These are phyloP conservation scores for Thomomys bottae DNA, from an alignment of 2,113 vertebrate genomes.

Conservation along the genomic window DNA sequence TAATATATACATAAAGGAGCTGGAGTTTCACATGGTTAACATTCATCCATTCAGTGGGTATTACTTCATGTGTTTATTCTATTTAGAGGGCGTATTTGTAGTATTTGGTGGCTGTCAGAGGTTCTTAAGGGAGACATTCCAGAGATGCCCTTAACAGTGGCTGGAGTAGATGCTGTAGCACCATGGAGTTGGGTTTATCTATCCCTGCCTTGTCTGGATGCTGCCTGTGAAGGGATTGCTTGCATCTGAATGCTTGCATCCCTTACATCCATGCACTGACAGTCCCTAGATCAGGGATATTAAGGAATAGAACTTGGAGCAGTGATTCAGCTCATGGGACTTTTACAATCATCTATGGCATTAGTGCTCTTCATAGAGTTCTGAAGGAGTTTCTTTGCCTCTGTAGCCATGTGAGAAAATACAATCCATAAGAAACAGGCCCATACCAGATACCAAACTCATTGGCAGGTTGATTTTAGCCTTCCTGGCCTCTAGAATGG, in stretches of 20 bases:
- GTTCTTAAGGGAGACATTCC: neutral
- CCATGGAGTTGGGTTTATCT: neutral
- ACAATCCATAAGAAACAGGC: neutral
- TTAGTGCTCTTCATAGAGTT: neutral
- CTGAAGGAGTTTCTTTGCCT: neutral
- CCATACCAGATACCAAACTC: neutral
- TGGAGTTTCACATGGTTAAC: neutral
- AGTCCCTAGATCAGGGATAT: neutral
- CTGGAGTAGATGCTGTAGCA: neutral
- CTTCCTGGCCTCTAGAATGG: neutral
- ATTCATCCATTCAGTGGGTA: neutral
- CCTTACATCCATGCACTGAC: neutral
- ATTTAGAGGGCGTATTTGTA: neutral
- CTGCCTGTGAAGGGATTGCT: neutral
- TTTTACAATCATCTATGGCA: neutral
- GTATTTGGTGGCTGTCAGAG: neutral
- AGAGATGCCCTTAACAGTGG: neutral
- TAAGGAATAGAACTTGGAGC: neutral
- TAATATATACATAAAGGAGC: neutral
- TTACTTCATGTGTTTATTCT: neutral
- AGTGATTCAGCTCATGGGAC: neutral
- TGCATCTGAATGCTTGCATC: neutral
- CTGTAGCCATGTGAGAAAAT: neutral
- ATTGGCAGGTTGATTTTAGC: neutral
- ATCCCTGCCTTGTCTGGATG: neutral